phyloP scores from a whole-genome alignment of 2,888 invertebrate species.

The Euzophera pinguis region DNA sequence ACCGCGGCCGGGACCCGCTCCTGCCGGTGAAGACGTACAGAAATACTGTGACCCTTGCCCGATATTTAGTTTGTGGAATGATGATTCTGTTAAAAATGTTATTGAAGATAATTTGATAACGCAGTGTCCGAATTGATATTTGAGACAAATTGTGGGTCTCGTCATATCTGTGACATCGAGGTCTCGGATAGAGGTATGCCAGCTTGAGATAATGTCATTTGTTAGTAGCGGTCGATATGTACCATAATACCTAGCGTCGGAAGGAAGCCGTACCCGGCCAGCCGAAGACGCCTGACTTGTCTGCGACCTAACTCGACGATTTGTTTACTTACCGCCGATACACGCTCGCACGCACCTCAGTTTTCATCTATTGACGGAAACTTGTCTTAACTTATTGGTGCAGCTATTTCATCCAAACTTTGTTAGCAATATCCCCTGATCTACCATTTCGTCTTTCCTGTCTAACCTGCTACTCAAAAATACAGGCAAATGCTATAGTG shows the following conservation, averaged over 20 bases:
- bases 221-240: conserved; percentile 1
- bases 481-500: too few species aligned
- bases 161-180: conserved; percentile 18
- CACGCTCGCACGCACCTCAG: too few species aligned
- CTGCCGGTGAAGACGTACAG: conserved; percentile 18
- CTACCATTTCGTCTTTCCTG: too few species aligned
- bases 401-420: too few species aligned
- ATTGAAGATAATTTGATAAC: neutral
- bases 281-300: neutral
- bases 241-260: neutral
- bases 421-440: too few species aligned
- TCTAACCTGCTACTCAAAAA: too few species aligned
- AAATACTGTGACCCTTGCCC: neutral
- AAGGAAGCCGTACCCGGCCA: conserved; percentile 4
- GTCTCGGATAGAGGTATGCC: conserved; percentile 12
- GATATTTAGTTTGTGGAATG: conserved; percentile 7
- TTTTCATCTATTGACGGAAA: too few species aligned
- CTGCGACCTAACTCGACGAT: neutral
- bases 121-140: conserved; percentile 1
- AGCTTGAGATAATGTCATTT: conserved; percentile 7
- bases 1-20: conserved; percentile 25
- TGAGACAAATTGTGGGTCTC: conserved; percentile 8
- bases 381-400: too few species aligned
- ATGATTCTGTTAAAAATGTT: neutral
- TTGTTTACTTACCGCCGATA: neutral